phyloP scores from a whole-genome alignment of 1,140 invertebrate species.

The Cyrtorhinus lividipennis region DNA sequence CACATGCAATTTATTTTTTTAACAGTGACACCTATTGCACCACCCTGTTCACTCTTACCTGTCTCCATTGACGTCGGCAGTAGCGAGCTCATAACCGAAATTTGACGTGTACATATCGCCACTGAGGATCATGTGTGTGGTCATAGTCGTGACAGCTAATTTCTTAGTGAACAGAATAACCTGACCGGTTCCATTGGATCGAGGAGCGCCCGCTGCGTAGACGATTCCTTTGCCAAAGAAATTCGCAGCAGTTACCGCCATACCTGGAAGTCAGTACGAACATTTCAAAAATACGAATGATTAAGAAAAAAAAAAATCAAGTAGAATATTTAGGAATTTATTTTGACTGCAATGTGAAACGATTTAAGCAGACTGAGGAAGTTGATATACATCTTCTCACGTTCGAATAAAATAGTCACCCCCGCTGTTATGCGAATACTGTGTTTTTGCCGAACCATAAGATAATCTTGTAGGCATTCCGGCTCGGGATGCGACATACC shows the following conservation, averaged over 20 bases:
- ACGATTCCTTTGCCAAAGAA: conserved; percentile 51
- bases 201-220: conserved; percentile 73
- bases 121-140: conserved; percentile 45
- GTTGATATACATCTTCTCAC: too few relatives aligned
- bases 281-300: too few relatives aligned
- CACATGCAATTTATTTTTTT: too few relatives aligned
- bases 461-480: too few relatives aligned
- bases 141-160: conserved; percentile 31
- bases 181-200: conserved; percentile 69
- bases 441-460: too few relatives aligned
- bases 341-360: too few relatives aligned
- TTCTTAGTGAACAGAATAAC: conserved; percentile 64
- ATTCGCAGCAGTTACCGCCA: conserved; percentile 69
- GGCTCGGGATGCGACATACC: too few relatives aligned
- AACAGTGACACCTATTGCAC: too few relatives aligned
- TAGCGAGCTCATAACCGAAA: conserved; percentile 74
- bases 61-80: conserved; percentile 76
- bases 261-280: conserved; percentile 40
- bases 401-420: too few relatives aligned
- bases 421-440: too few relatives aligned
- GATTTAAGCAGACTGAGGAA: too few relatives aligned
- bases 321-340: conserved; percentile 11
- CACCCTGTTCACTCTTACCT: too few relatives aligned
- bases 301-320: conserved; percentile 13
- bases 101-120: conserved; percentile 78